Percentiles rank a stretch among this genome's conserved stretches.
phyloP scores from a whole-genome alignment of 2,113 vertebrate species.

The Lipophrys pholis region DNA sequence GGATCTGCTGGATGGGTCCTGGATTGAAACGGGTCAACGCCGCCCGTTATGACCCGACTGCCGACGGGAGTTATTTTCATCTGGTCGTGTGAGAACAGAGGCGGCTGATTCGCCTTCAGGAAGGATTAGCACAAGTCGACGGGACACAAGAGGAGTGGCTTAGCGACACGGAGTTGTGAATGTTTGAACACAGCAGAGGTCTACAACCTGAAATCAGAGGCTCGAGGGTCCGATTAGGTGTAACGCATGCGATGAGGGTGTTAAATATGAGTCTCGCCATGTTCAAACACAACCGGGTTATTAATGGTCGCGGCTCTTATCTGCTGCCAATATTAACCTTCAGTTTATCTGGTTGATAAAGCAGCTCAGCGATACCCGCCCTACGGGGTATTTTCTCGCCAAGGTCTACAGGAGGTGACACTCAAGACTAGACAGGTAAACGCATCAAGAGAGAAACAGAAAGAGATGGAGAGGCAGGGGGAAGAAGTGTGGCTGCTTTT shows the following conservation, averaged over 20 bases:
- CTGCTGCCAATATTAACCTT: constrained; percentile 7
- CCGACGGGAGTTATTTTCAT: constrained; percentile 69
- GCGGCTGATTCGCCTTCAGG: constrained; percentile 37
- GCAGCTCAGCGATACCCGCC: constrained; percentile 34
- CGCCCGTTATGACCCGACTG: too few relatives aligned
- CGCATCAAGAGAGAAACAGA: not conserved
- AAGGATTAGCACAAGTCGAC: constrained; percentile 53
- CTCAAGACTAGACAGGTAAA: constrained; percentile 32
- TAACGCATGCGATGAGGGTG: not conserved
- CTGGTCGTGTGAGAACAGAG: constrained; percentile 4
- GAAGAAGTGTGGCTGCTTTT: constrained; percentile 66
- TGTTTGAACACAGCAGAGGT: not conserved
- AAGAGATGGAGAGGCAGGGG: not conserved
- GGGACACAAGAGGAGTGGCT: constrained; percentile 30
- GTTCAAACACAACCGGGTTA: constrained; percentile 9
- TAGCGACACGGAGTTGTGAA: constrained; percentile 36
- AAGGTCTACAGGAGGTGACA: constrained; percentile 32
- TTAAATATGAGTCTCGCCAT: constrained; percentile 4
- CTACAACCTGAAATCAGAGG: too few relatives aligned
- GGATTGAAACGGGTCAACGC: too few relatives aligned
- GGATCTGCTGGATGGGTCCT: too few relatives aligned
- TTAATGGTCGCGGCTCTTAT: constrained; percentile 3
- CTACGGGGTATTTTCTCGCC: not conserved
- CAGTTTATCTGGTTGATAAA: constrained; percentile 25
- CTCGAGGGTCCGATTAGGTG: too few relatives aligned